Conservation (phyloP, 2,797 vertebrate genomes). For the Pelodytes ibericus region DNA sequence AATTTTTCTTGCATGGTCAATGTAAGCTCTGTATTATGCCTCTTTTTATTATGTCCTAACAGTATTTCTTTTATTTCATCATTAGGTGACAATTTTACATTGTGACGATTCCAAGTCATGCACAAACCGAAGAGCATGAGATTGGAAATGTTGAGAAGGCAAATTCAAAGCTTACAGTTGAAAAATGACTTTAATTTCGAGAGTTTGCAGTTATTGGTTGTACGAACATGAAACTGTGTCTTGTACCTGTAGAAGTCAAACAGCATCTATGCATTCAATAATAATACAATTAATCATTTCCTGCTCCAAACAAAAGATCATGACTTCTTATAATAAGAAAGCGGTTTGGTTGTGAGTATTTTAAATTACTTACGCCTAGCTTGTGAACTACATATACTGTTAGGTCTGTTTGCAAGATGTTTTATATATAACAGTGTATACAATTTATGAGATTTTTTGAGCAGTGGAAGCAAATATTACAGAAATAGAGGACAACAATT, state of each 20-base stretch:
- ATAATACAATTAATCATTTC: slow-evolving; percentile 43
- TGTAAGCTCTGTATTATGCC: no score
- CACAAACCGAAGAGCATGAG: slow-evolving; percentile 38
- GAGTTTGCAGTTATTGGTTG: slow-evolving; percentile 21
- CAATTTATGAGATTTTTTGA: no score
- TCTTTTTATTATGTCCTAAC: no score
- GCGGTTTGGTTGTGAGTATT: neutral
- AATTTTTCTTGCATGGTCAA: no score
- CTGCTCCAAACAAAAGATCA: slow-evolving; percentile 26
- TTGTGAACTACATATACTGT: neutral
- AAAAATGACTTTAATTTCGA: slow-evolving; percentile 53
- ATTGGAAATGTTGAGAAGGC: slow-evolving; percentile 44
- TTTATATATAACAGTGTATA: neutral
- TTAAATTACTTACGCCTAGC: slow-evolving; percentile 16
- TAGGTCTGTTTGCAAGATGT: neutral
- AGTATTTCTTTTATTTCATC: no score
- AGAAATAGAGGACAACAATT: no score
- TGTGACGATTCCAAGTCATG: slow-evolving; percentile 11
- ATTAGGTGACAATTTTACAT: neutral
- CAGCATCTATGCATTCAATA: slow-evolving; percentile 31
- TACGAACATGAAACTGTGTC: slow-evolving; percentile 18
- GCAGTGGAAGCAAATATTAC: no score
- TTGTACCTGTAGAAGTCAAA: slow-evolving; percentile 29
- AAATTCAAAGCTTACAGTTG: slow-evolving; percentile 29
- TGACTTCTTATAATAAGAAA: slow-evolving; percentile 24